phyloP scores from a whole-genome alignment of 2,113 vertebrate genomes.

The Athene cunicularia region DNA sequence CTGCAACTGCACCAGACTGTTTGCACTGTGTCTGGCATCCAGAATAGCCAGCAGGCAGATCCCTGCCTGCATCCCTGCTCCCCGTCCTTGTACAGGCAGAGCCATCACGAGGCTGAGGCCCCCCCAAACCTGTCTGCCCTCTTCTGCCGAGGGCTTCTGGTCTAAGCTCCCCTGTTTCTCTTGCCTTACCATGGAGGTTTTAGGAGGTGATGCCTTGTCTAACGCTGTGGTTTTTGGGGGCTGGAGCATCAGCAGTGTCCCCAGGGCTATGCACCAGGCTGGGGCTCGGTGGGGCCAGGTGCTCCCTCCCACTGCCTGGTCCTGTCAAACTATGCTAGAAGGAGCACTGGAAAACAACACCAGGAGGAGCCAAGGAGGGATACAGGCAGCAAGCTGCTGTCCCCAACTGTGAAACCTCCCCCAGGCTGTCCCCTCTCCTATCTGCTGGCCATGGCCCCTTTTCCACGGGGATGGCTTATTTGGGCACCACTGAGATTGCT shows the following conservation, averaged over 20 bases:
- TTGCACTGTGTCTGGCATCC: rapidly evolving
- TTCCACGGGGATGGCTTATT: not conserved
- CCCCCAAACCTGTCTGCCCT: not conserved
- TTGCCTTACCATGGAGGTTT: not conserved
- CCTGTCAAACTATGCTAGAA: not conserved
- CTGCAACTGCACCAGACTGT: not conserved
- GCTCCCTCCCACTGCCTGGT: not conserved
- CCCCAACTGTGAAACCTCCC: not conserved
- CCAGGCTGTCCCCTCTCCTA: not conserved
- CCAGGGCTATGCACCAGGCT: rapidly evolving
- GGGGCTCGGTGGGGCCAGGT: not conserved
- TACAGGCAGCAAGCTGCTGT: not conserved
- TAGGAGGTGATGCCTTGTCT: not conserved
- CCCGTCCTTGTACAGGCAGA: rapidly evolving
- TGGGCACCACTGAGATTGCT: not conserved
- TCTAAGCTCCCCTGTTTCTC: not conserved
- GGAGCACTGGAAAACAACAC: not conserved
- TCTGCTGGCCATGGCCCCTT: not conserved
- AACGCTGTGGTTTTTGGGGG: not conserved
- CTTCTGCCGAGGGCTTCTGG: not conserved
- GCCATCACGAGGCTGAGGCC: not conserved
- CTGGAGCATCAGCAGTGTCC: not conserved
- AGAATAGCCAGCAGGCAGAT: not conserved
- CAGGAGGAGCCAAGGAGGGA: not conserved
- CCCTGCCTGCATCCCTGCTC: not conserved